Conservation (phyloP, 2,797 vertebrate genomes). For the Taeniopygia guttata region DNA sequence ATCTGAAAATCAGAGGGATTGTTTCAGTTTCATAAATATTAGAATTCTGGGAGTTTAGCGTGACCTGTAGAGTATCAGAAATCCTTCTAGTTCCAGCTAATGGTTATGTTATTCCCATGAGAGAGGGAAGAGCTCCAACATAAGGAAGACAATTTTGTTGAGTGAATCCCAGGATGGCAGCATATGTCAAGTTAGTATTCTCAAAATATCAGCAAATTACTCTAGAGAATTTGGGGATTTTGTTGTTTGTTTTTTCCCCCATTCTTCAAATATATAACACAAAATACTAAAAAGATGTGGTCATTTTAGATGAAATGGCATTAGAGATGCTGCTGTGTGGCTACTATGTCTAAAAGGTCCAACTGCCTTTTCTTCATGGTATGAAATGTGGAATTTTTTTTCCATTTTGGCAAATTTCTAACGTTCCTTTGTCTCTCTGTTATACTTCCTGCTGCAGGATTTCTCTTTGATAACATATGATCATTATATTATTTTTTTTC, state of each 20-base stretch:
- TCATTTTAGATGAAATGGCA: neutral
- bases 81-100: neutral
- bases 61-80: neutral
- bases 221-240: neutral
- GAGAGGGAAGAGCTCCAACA: neutral
- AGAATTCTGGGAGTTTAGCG: neutral
- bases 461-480: neutral
- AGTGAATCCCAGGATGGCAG: neutral
- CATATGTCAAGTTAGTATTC: neutral
- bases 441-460: neutral
- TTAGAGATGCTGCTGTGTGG: neutral
- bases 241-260: neutral
- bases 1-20: neutral
- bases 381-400: neutral
- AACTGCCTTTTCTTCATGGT: neutral
- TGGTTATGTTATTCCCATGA: neutral
- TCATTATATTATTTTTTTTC: neutral
- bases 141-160: neutral
- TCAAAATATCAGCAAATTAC: neutral
- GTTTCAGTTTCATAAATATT: neutral
- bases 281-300: neutral
- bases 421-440: neutral
- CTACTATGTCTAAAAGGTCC: neutral
- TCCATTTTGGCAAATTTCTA: neutral
- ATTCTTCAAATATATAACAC: neutral